phyloP scores from a whole-genome alignment of 2,113 vertebrate species.

The Zosterops lateralis region DNA sequence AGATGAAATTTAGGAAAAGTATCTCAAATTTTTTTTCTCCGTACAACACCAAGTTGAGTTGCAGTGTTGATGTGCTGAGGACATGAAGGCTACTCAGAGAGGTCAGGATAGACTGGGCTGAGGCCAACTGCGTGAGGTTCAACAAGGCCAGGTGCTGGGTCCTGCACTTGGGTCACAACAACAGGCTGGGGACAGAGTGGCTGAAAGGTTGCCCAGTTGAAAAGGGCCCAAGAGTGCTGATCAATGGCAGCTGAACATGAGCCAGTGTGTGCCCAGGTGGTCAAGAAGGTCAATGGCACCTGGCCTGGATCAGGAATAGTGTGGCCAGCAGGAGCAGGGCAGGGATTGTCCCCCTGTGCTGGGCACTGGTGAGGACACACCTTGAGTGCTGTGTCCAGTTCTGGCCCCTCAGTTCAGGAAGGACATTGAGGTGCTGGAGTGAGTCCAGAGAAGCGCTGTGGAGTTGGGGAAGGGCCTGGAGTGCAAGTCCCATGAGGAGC shows the following conservation, averaged over 20 bases:
- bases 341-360: neutral
- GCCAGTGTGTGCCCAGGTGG: neutral
- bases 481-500: neutral
- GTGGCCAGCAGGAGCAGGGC: neutral
- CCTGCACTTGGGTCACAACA: neutral
- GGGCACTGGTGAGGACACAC: neutral
- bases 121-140: neutral
- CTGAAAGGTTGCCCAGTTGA: neutral
- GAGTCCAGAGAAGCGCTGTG: accelerated
- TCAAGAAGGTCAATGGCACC: neutral
- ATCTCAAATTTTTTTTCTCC: neutral
- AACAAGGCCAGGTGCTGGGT: neutral
- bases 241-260: neutral
- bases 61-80: neutral
- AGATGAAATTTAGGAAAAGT: neutral
- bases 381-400: accelerated
- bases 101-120: neutral
- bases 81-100: neutral
- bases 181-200: neutral
- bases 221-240: neutral
- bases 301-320: neutral
- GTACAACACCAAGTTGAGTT: neutral
- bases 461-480: neutral
- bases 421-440: neutral
- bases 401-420: neutral